A percentile compares a stretch with the other conserved stretches of the same genome.
These are phyloP conservation scores for Urocynchramus pylzowi DNA, from an alignment of 2,113 vertebrate species.

Conservation along the genomic window DNA sequence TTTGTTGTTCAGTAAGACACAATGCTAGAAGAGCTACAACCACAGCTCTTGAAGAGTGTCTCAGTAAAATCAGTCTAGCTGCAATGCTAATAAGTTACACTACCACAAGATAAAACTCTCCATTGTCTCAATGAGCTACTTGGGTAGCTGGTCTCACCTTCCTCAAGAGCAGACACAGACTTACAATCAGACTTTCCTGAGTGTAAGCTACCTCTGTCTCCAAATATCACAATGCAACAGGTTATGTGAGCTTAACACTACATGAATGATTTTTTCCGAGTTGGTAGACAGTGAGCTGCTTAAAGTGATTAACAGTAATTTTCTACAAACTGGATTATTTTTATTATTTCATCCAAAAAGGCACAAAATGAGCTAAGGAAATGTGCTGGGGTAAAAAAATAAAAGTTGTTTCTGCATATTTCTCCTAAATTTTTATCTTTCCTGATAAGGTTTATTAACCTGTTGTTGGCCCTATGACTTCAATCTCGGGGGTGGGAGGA, in stretches of 20 bases:
- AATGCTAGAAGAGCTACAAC: background rate
- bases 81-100: background rate
- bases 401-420: background rate
- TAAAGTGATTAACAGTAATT: background rate
- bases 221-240: background rate
- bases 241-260: background rate
- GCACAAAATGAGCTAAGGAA: background rate
- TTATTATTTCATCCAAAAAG: background rate
- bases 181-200: background rate
- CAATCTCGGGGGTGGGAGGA: background rate
- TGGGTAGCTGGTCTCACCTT: background rate
- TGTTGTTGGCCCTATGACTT: background rate
- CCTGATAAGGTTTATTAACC: background rate
- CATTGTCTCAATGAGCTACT: background rate
- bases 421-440: background rate
- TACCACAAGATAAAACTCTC: background rate
- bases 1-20: background rate
- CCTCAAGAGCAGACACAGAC: background rate
- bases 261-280: background rate
- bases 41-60: background rate
- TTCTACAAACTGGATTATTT: background rate
- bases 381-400: fast-evolving
- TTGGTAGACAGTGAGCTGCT: background rate
- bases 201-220: background rate
- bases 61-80: background rate